phyloP scores from a whole-genome alignment of 2,113 vertebrate genomes.

The Climacteris rufus region DNA sequence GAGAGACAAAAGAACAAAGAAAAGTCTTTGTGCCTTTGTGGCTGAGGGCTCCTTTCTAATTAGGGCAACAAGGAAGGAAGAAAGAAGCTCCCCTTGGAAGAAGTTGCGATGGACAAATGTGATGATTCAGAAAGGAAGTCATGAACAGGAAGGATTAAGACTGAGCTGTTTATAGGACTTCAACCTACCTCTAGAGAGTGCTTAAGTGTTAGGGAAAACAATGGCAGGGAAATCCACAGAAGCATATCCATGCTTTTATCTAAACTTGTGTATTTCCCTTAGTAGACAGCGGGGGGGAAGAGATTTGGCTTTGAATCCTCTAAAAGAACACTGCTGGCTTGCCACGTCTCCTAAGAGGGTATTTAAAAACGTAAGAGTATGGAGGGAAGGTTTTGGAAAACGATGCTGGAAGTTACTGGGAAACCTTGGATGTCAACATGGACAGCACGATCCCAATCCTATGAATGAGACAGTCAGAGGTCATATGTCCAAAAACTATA shows the following conservation, averaged over 20 bases:
- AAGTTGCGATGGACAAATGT: neutral
- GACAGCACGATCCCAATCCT: neutral
- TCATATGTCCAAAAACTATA: neutral
- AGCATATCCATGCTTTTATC: neutral
- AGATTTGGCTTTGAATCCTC: neutral
- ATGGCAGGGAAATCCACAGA: neutral
- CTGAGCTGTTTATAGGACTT: conserved; percentile 13
- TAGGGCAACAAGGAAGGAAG: conserved; percentile 31
- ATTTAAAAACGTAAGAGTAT: neutral
- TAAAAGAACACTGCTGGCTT: neutral
- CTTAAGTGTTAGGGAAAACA: neutral
- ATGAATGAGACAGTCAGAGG: conserved; percentile 7
- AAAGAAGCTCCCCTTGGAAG: neutral
- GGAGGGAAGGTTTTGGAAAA: neutral
- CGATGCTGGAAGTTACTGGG: neutral
- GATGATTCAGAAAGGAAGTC: conserved; percentile 17
- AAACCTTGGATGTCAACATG: neutral
- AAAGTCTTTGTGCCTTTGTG: neutral
- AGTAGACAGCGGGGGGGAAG: neutral
- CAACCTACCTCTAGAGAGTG: neutral
- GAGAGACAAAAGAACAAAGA: conserved; percentile 11
- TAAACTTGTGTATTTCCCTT: neutral
- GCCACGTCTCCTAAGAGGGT: neutral
- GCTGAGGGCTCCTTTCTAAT: conserved; percentile 1
- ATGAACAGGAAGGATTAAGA: conserved; percentile 38